These are phyloP conservation scores for Thymelicus sylvestris DNA, from an alignment of 2,888 invertebrate genomes.

Conservation along the genomic window DNA sequence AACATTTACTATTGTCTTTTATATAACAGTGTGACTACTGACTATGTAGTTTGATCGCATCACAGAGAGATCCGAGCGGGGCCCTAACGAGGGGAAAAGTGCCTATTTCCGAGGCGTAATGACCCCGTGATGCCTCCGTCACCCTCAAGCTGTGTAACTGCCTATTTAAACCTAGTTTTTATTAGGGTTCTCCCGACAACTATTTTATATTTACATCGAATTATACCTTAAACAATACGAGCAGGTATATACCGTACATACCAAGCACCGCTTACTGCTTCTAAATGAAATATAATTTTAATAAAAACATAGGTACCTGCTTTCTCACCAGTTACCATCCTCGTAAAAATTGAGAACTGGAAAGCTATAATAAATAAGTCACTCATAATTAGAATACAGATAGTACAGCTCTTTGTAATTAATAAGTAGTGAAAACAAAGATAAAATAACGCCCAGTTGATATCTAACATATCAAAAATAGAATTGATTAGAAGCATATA, in stretches of 20 bases:
- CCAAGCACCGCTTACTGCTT: neutral
- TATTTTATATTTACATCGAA: slow-evolving; percentile 3
- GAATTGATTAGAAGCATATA: too few species aligned
- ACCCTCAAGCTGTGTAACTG: slow-evolving; percentile 41
- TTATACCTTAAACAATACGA: neutral
- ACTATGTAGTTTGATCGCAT: slow-evolving; percentile 50
- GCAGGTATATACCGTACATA: too few species aligned
- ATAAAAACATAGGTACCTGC: too few species aligned
- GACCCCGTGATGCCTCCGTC: slow-evolving; percentile 71
- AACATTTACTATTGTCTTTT: slow-evolving; percentile 30
- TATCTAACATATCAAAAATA: too few species aligned
- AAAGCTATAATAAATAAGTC: neutral
- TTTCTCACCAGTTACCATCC: too few species aligned
- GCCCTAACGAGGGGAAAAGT: slow-evolving; percentile 83
- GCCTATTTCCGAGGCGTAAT: slow-evolving; percentile 83
- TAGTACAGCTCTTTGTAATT: too few species aligned
- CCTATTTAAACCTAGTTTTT: slow-evolving; percentile 41
- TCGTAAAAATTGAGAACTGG: too few species aligned
- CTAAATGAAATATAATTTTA: too few species aligned
- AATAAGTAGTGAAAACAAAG: too few species aligned
- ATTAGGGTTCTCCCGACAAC: slow-evolving; percentile 5
- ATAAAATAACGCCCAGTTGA: too few species aligned
- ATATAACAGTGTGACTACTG: slow-evolving; percentile 12
- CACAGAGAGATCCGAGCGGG: slow-evolving; percentile 63
- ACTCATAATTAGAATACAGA: too few species aligned